Evolutionary conservation across 2,113 vertebrate genomes (phyloP).

Genomic region (Penelope pileata): DNA sequence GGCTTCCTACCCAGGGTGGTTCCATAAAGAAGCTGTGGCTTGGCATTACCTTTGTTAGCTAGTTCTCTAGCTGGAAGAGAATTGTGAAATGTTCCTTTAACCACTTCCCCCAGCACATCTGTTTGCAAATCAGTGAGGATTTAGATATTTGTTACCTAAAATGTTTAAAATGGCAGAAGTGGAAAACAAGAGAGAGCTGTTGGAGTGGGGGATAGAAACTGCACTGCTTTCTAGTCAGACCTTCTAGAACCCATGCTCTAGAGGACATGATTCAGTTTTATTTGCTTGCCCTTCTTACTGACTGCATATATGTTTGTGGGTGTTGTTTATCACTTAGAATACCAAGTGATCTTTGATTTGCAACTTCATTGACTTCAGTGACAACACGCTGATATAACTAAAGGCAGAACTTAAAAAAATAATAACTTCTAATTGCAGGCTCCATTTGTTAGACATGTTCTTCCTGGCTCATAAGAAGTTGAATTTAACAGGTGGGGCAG

Average conservation of each 20-base stretch:
- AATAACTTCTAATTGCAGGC: not conserved
- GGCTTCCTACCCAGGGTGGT: slow-evolving; percentile 52
- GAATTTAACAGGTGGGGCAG: not conserved
- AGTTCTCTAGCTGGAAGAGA: not conserved
- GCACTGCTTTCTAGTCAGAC: not conserved
- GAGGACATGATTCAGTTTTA: not conserved
- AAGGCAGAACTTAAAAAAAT: not conserved
- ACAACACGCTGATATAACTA: not conserved
- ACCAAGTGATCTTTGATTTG: not conserved
- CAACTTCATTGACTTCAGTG: not conserved
- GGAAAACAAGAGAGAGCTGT: not conserved
- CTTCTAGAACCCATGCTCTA: not conserved
- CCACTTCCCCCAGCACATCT: slow-evolving; percentile 50
- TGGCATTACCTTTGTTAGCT: slow-evolving; percentile 50
- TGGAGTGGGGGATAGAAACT: not conserved
- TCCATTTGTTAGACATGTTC: not conserved
- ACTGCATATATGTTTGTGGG: rapidly evolving
- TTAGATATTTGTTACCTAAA: slow-evolving; percentile 26
- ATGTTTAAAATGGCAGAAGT: slow-evolving; percentile 1
- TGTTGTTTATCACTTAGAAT: not conserved
- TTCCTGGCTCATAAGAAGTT: not conserved
- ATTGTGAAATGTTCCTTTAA: slow-evolving; percentile 29
- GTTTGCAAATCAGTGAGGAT: slow-evolving; percentile 44
- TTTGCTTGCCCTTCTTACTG: not conserved
- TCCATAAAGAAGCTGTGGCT: slow-evolving; percentile 51